Evolutionary conservation across 2,113 vertebrate species (phyloP), one percentile per base, ranked within the genome.

Genomic region (Toxotes jaculatrix): DNA sequence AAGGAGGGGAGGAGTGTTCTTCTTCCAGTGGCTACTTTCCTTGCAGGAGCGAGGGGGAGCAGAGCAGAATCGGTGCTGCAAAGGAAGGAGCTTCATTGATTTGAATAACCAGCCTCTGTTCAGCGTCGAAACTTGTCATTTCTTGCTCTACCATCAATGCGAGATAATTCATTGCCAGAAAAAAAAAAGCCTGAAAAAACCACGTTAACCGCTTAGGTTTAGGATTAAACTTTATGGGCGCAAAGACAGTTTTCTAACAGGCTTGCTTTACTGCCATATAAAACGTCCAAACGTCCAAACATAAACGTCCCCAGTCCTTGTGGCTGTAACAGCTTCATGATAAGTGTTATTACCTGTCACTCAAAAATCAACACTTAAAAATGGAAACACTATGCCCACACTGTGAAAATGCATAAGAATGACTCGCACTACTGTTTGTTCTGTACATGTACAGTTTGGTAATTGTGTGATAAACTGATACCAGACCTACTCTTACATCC

Each of bases 1-100:
- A 88, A 62, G 74, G 70, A 53, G 83, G 66, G 92, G 93, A 91
- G 93, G 94, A 93, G 95, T 92, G 90, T 90, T 83, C 71, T 89
- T 32, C 69, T 23, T 11, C 74, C 82, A 74, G 88, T 89, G 89
- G 94, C 89, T 90, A 74, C 81, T 94, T 92, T 89, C 77, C 64
- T 78, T 71, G 19, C 67, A 77, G 80, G 74, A 86, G 80, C 42
- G 82, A 67, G 69, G 70, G 80, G 82, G 84, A 82, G 71, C 61
- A 49, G 36, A 49, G 61, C 38, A 23, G 49, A 64, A 36, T 31
- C 55, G 51, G 55, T 62, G 75, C 60, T 3, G 36, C 69, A 12
- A 59, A 70, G 66, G 60, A 66, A 19, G 59, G 60, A 40, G 67
- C n/a, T 51, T 34, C 64, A 17, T 21, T 49, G 53, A 53, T 77